Evolutionary conservation across 2,888 invertebrate genomes (phyloP), one percentile per base, ranked within the genome.

Genomic region (Athripsodes cinereus): DNA sequence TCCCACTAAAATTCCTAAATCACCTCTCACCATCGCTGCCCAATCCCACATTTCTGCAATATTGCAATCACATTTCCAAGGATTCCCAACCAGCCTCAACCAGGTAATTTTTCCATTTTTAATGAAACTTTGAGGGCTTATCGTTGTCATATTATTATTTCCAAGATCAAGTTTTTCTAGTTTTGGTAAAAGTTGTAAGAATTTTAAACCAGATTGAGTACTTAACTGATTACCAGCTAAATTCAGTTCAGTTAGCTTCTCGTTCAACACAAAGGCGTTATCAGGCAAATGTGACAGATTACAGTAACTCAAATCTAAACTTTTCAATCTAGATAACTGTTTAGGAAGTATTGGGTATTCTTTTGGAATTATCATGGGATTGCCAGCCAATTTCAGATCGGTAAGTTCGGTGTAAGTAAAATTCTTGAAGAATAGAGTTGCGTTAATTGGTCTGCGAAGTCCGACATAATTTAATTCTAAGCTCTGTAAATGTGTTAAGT

Each of bases 1-100:
- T 40, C 87, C 87, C 18, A 85, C 76, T 34, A 87, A 74, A 22
- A 86, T 79, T 60, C 83, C 79, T 49, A 86, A 70, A 65, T 86
- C 81, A 11, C 82, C 83, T 66, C 84, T 84, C 34, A 80, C 80
- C 70, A 83, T 78, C 35, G 81, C 73, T 0, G 86, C 87, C 87
- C 87, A 87, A 65, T 85, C 81, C 87, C 87, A 87, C 76, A 86
- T 81, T 58, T 85, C 84, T 0, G 82, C 82, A 21, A 87, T 80
- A 62, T 83, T 81, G 65, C 87, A 88, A 65, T 85, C 83, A 66
- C 87, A 87, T 57, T 79, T 72, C 74, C 87, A 87, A 1, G 84
- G 86, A 71, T 88, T 87, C 2, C 84, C 84, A 8, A 86, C 74
- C 5, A 88, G 71, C 67, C 85, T 85, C 51, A 87, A 66, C 2